Conservation (phyloP, 2,888 invertebrate species). For the Neoaliturus tenellus region DNA sequence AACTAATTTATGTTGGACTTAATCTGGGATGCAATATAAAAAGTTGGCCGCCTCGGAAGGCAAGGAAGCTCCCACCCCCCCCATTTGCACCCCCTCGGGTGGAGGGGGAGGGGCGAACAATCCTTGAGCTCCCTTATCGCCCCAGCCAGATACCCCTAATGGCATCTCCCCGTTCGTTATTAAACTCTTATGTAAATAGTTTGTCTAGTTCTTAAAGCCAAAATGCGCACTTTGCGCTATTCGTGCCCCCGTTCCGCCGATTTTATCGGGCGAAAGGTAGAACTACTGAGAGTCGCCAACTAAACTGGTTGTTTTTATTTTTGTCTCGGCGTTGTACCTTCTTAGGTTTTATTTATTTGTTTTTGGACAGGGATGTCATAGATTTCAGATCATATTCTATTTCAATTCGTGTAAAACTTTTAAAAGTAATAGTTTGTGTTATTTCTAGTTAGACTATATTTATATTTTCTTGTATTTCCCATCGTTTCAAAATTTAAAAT, state of each 20-base stretch:
- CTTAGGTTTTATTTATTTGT: neutral
- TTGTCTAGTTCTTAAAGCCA: conserved; percentile 54
- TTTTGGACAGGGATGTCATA: neutral
- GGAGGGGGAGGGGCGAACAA: conserved; percentile 33
- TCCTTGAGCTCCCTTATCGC: conserved; percentile 55
- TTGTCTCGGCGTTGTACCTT: neutral
- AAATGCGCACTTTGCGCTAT: conserved; percentile 54
- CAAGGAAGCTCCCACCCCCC: conserved; percentile 16
- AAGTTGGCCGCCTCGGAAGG: conserved; percentile 45
- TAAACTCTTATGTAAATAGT: conserved; percentile 57
- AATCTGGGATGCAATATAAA: conserved; percentile 52
- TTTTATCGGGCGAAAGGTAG: conserved; percentile 33
- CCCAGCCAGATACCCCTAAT: conserved; percentile 56
- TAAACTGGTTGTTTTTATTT: conserved; percentile 29
- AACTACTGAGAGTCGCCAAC: neutral
- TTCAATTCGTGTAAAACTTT: no score
- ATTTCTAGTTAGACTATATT: no score
- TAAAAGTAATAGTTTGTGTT: no score
- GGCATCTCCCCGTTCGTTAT: conserved; percentile 35
- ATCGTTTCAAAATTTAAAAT: no score
- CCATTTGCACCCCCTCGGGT: neutral
- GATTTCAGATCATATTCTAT: no score
- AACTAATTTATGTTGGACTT: conserved; percentile 49
- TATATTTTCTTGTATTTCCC: no score
- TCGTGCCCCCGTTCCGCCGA: conserved; percentile 33